These are phyloP conservation scores for Herpailurus yagouaroundi DNA, from an alignment of 2,113 vertebrate species.

Conservation along the genomic window DNA sequence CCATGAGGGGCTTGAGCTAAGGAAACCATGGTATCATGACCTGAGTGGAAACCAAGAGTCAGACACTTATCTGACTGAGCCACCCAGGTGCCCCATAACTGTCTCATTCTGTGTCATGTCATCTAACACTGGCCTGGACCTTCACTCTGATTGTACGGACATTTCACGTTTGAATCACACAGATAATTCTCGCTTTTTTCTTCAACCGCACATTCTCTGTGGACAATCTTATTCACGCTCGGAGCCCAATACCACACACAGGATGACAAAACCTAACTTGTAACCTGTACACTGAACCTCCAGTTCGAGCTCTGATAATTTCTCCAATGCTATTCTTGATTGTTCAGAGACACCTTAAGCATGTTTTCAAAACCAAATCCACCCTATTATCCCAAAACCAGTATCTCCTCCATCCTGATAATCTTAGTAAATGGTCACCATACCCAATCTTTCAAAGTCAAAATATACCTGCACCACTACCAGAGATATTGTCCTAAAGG, in stretches of 20 bases:
- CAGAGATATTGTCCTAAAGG: background rate
- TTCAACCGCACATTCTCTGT: background rate
- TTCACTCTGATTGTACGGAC: background rate
- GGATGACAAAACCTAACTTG: background rate
- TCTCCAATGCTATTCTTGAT: background rate
- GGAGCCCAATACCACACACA: background rate
- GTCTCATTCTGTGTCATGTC: background rate
- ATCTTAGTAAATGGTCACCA: background rate
- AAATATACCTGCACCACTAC: background rate
- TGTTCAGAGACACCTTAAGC: background rate
- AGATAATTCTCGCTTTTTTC: background rate
- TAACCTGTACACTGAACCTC: background rate
- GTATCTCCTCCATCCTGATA: background rate
- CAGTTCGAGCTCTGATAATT: background rate
- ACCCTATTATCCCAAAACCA: background rate
- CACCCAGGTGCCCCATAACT: no score
- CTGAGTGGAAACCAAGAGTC: no score
- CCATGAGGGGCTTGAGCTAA: no score
- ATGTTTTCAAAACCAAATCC: background rate
- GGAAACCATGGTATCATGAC: no score
- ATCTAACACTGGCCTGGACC: background rate
- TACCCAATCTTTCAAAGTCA: background rate
- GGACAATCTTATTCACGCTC: background rate
- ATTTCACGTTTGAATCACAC: constrained; percentile 6
- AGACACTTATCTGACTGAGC: no score